phyloP scores from a whole-genome alignment of 2,888 invertebrate genomes.

The Campaea margaritaria region DNA sequence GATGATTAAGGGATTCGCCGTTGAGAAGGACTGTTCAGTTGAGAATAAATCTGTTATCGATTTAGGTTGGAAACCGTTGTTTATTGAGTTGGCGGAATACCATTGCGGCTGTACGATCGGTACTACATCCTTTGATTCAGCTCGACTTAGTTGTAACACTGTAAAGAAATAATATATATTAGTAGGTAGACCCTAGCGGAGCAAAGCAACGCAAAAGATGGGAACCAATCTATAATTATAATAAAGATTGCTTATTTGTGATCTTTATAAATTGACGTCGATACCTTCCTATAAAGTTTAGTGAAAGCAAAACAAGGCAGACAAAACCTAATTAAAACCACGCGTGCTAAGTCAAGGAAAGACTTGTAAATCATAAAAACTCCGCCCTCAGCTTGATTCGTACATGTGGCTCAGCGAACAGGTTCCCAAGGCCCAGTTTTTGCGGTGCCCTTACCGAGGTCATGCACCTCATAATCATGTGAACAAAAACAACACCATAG shows the following conservation, averaged over 20 bases:
- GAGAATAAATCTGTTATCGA: constrained; percentile 75
- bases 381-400: constrained; percentile 12
- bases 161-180: constrained; percentile 47
- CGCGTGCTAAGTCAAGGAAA: neutral
- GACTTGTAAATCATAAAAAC: neutral
- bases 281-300: too few species aligned
- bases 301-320: too few species aligned
- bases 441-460: constrained; percentile 61
- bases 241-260: too few species aligned
- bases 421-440: constrained; percentile 68
- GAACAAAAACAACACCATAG: constrained; percentile 23
- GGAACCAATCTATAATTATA: too few species aligned
- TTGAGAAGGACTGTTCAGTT: constrained; percentile 61
- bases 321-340: too few species aligned
- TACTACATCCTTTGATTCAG: constrained; percentile 50
- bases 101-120: constrained; percentile 56
- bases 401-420: constrained; percentile 50
- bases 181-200: constrained; percentile 1
- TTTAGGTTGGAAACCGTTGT: constrained; percentile 72
- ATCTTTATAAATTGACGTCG: too few species aligned
- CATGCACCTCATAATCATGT: constrained; percentile 55
- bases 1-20: constrained; percentile 62
- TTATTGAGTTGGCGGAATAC: constrained; percentile 75
- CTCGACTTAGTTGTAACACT: constrained; percentile 80
- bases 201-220: too few species aligned